Conservation (phyloP, 2,888 invertebrate species). For the Macaria liturata region DNA sequence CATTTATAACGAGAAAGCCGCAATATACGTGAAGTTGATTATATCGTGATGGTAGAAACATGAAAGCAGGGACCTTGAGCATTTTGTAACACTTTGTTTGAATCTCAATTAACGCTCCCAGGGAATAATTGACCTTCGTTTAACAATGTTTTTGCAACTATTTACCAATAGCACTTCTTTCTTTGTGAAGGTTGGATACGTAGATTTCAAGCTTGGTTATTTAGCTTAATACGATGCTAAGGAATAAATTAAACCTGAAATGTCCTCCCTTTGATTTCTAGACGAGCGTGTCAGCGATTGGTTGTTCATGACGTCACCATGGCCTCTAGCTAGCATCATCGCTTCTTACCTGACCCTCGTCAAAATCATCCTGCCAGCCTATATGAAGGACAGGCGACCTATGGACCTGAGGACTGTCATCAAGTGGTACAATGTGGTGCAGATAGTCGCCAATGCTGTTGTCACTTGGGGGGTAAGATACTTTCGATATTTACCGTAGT, state of each 20-base stretch:
- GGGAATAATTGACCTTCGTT: background rate
- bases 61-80: conserved; percentile 17
- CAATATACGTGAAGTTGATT: conserved; percentile 5
- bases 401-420: conserved; percentile 86
- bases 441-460: conserved; percentile 87
- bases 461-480: conserved; percentile 87
- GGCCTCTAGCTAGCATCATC: conserved; percentile 77
- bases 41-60: conserved; percentile 15
- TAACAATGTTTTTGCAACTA: background rate
- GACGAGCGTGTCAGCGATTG: conserved; percentile 85
- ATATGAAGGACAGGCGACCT: conserved; percentile 88
- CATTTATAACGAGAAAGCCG: conserved; percentile 22
- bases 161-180: background rate
- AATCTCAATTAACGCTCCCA: conserved; percentile 10
- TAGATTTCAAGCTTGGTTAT: too few species aligned
- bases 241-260: too few species aligned
- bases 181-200: background rate
- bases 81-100: conserved; percentile 15
- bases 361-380: conserved; percentile 82
- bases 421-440: conserved; percentile 90
- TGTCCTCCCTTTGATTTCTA: conserved; percentile 36
- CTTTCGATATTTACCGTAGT: too few species aligned
- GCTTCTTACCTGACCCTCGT: conserved; percentile 82
- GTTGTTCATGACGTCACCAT: conserved; percentile 85
- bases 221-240: too few species aligned